These are phyloP conservation scores for Chrysoperla carnea DNA, from an alignment of 1,140 invertebrate genomes.

Conservation along the genomic window DNA sequence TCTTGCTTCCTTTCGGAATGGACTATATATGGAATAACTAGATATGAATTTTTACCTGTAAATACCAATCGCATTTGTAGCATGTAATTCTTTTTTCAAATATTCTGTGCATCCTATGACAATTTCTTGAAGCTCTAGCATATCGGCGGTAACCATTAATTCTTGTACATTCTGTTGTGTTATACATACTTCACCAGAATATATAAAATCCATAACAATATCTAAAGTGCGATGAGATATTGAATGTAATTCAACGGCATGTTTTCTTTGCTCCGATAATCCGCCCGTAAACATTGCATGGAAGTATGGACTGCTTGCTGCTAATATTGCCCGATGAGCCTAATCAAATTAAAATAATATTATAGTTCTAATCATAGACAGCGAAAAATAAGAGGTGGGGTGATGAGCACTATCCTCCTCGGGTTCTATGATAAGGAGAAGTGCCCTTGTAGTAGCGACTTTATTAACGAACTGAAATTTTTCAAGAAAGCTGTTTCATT, in stretches of 20 bases:
- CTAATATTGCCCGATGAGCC: constrained; percentile 78
- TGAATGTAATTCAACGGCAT: constrained; percentile 57
- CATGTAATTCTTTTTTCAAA: constrained; percentile 73
- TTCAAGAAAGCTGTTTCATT: no score
- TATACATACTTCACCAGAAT: constrained; percentile 50
- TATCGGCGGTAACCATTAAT: constrained; percentile 76
- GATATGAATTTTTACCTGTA: constrained; percentile 41
- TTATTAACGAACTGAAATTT: neutral
- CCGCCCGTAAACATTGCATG: constrained; percentile 86
- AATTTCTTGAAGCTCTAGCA: constrained; percentile 76
- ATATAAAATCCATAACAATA: constrained; percentile 72
- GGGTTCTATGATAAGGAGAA: neutral
- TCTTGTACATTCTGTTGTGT: constrained; percentile 74
- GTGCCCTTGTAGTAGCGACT: neutral
- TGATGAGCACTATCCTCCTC: neutral
- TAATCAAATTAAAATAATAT: constrained; percentile 25
- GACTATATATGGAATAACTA: no score
- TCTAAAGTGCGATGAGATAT: constrained; percentile 55
- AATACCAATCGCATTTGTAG: constrained; percentile 80
- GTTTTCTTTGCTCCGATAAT: constrained; percentile 62
- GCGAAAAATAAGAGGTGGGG: neutral
- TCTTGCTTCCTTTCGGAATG: no score
- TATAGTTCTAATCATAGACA: neutral
- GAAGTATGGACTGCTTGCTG: constrained; percentile 87
- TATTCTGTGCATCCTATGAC: constrained; percentile 77